Evolutionary conservation across 2,888 invertebrate species (phyloP), one percentile per base, ranked within the genome.

Genomic region (Leptinotarsa juncta): DNA sequence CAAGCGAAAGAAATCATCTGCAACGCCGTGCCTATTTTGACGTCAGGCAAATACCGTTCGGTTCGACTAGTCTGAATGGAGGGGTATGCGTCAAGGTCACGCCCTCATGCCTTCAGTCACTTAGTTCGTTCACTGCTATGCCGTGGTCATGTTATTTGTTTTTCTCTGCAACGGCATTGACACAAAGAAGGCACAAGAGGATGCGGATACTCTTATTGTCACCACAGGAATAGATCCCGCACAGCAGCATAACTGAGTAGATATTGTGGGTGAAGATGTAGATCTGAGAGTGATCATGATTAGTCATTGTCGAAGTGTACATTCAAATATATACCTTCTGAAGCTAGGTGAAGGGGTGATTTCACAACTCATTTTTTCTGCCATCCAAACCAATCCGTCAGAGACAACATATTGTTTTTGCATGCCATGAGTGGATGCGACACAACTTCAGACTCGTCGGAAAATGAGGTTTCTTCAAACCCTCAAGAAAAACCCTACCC

Each of bases 281-380:
- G 42, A 42, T 42, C 42, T 42, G 10, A 7, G 0, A 3, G 42
- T 42, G 42, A 42, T 42, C 42, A 42, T 10, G 42, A 42, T 10
- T 42, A 10, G 10, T 42, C 42, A 10, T 42, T 42, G 42, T 42
- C 42, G 10, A 0, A 10, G 42, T 42, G 42, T 42, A 10, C 42
- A 65, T 7, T 48, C 48, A n/a, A 67, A 67, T 20, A 16, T 67
- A 67, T 67, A 50, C 20, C 51, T 67, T 50, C 16, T 49, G 23
- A 20, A 67, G 23, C 51, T n/a, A 49, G 0, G 50, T 49, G 3
- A 50, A 49, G 3, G 23, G 15, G 51, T 23, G n/a, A 49, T 67
- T 67, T 49, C 67, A 10, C 67, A 48, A 67, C 20, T 49, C 18
- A 67, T 49, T 18, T 67, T 20, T 65, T 18, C 14, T 57, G 55